Conservation (phyloP, 2,888 invertebrate species). For the Lasioglossum lativentre region DNA sequence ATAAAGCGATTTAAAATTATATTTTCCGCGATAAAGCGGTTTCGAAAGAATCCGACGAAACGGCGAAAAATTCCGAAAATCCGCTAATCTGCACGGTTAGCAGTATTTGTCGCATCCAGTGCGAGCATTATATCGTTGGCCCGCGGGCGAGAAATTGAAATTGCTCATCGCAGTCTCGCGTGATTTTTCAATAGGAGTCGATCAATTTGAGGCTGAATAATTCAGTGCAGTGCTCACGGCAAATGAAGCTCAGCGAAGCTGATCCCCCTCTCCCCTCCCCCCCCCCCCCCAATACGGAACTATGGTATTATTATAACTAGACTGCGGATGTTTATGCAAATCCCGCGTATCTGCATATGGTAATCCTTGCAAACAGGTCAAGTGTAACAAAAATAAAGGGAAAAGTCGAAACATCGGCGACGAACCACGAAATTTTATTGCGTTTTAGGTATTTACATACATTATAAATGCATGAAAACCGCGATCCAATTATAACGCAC, state of each 20-base stretch:
- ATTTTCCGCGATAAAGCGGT: not conserved
- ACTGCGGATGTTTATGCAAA: constrained; percentile 14
- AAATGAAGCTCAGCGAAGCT: not conserved
- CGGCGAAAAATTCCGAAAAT: not conserved
- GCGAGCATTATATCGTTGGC: not conserved
- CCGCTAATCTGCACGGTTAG: not conserved
- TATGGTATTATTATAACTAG: constrained; percentile 16
- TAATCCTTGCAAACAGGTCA: not conserved
- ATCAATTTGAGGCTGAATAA: not conserved
- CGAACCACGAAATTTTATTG: not conserved
- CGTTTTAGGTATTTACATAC: constrained; percentile 6
- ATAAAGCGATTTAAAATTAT: too few species aligned
- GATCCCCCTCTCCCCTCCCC: not conserved
- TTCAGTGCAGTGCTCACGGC: not conserved
- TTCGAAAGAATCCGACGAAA: not conserved
- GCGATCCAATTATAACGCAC: constrained; percentile 12
- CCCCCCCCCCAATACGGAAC: not conserved
- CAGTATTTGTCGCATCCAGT: not conserved
- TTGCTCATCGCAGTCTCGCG: not conserved
- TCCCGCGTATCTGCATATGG: constrained; percentile 1
- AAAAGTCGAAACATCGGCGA: constrained; percentile 3
- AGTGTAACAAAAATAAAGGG: not conserved
- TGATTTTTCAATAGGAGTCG: not conserved
- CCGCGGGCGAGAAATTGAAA: not conserved
- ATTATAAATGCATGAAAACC: constrained; percentile 17